A percentile compares a stretch with the other conserved stretches of the same genome.
These are phyloP conservation scores for Trichomycterus rosablanca DNA, from an alignment of 2,113 vertebrate species.

Conservation along the genomic window DNA sequence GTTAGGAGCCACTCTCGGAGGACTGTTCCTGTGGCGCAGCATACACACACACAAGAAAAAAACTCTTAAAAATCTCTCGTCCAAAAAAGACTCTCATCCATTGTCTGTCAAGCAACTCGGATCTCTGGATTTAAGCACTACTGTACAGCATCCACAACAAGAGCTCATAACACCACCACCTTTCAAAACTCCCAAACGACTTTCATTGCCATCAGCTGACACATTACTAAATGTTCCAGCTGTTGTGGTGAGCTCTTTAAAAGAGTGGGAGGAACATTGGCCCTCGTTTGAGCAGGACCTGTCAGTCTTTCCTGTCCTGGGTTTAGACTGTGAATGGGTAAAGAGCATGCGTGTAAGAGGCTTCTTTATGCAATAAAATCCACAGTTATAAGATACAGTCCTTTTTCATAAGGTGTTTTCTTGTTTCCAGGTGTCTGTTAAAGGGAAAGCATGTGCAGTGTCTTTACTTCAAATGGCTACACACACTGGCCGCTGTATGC, in stretches of 20 bases:
- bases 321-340: conserved; percentile 98
- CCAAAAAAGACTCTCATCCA: conserved; percentile 39
- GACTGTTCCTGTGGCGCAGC: conserved; percentile 80
- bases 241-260: conserved; percentile 72
- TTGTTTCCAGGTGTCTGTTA: conserved; percentile 74
- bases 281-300: conserved; percentile 76
- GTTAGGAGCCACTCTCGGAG: conserved; percentile 76
- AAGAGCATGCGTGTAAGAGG: conserved; percentile 63
- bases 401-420: not conserved
- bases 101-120: conserved; percentile 21
- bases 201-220: conserved; percentile 57
- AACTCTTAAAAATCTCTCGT: conserved; percentile 44
- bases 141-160: conserved; percentile 6
- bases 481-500: conserved; percentile 78
- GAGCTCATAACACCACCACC: not conserved
- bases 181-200: conserved; percentile 12
- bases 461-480: conserved; percentile 88
- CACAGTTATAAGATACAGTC: not conserved
- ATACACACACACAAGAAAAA: conserved; percentile 52
- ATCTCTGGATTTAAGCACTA: conserved; percentile 6
- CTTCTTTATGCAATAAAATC: conserved; percentile 26
- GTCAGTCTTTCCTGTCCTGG: conserved; percentile 79
- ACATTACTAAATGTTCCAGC: conserved; percentile 70
- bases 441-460: conserved; percentile 74
- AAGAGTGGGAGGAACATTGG: conserved; percentile 79